phyloP scores from a whole-genome alignment of 2,113 vertebrate species.

The Myrmecophaga tridactyla region DNA sequence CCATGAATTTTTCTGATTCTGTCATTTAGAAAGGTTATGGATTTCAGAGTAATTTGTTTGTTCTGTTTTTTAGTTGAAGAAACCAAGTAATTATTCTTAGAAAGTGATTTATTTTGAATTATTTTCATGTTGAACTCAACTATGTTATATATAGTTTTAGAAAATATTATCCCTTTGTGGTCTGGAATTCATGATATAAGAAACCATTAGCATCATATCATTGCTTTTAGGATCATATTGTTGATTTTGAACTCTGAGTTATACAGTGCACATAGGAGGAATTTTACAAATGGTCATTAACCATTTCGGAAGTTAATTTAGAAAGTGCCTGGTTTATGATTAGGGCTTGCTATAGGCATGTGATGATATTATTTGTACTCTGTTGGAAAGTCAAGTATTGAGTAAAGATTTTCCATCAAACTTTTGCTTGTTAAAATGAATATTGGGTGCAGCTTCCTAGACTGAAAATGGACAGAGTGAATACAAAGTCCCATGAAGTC shows the following conservation, averaged over 20 bases:
- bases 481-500: not conserved
- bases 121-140: not conserved
- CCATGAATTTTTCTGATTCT: not conserved
- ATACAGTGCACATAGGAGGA: not conserved
- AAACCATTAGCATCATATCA: not conserved
- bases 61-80: not conserved
- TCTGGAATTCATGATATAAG: not conserved
- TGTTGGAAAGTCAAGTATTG: not conserved
- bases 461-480: not conserved
- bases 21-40: not conserved
- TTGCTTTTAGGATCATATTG: too few relatives aligned
- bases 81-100: not conserved
- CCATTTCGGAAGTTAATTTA: not conserved
- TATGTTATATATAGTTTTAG: not conserved
- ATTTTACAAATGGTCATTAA: not conserved
- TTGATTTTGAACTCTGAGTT: constrained; percentile 10
- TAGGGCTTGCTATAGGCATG: not conserved
- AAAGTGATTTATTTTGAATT: not conserved
- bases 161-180: not conserved
- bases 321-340: not conserved
- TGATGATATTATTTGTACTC: not conserved
- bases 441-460: not conserved
- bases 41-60: not conserved
- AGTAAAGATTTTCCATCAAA: not conserved
- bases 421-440: not conserved